Percentiles rank a stretch among this genome's conserved stretches.
These are phyloP conservation scores for Actinopyga echinites DNA, from an alignment of 53 echinoderm and acorn worm species.

Conservation along the genomic window DNA sequence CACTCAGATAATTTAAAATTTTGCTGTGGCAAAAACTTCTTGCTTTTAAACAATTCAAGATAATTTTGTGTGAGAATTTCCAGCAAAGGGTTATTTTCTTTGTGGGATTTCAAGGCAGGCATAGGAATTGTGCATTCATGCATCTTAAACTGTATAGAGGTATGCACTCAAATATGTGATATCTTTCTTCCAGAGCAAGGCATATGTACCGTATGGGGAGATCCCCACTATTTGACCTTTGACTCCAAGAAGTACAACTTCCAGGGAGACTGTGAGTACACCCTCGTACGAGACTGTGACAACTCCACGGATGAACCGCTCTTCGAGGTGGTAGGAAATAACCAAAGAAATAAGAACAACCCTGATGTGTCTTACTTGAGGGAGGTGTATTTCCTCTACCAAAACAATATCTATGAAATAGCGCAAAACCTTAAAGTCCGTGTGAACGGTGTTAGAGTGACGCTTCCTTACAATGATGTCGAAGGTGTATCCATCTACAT, in stretches of 20 bases:
- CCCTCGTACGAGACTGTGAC: conserved; percentile 44
- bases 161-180: too few relatives aligned
- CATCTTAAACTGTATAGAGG: too few relatives aligned
- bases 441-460: not conserved
- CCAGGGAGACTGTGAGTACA: conserved; percentile 77
- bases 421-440: not conserved
- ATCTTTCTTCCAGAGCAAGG: conserved; percentile 36
- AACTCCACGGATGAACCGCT: not conserved
- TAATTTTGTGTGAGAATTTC: too few relatives aligned
- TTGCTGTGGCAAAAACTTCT: too few relatives aligned
- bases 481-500: conserved; percentile 23
- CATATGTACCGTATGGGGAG: conserved; percentile 63
- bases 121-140: too few relatives aligned
- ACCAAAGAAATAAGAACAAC: conserved; percentile 36
- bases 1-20: too few relatives aligned
- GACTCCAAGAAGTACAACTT: conserved; percentile 61
- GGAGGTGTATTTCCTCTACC: conserved; percentile 17
- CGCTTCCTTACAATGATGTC: not conserved
- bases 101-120: too few relatives aligned
- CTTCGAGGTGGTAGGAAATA: conserved; percentile 50
- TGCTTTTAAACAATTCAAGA: too few relatives aligned
- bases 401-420: not conserved
- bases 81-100: too few relatives aligned
- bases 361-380: conserved; percentile 11
- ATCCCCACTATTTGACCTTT: conserved; percentile 74